A percentile compares a stretch with the other conserved stretches of the same genome.
Evolutionary conservation across 1,140 invertebrate genomes (phyloP).

Genomic region (Diorhabda sublineata): DNA sequence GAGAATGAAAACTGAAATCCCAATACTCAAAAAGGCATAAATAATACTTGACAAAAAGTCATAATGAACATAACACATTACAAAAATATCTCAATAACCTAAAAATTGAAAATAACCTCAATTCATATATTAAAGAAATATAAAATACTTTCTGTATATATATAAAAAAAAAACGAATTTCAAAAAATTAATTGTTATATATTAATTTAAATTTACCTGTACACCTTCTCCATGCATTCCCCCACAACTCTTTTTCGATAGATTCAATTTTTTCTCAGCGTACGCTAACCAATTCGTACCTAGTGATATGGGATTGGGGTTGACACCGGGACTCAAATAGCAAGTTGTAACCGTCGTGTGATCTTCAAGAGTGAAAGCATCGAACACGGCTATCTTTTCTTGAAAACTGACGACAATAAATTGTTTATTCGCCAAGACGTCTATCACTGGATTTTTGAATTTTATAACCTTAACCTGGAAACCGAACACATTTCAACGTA

Average conservation of each 20-base stretch:
- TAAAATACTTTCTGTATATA: too few species aligned
- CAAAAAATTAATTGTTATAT: neutral
- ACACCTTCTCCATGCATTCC: slow-evolving; percentile 66
- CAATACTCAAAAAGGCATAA: too few species aligned
- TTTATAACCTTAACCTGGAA: slow-evolving; percentile 76
- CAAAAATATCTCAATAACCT: too few species aligned
- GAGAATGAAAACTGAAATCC: too few species aligned
- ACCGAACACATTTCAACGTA: neutral
- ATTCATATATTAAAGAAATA: too few species aligned
- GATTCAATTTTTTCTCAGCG: slow-evolving; percentile 80
- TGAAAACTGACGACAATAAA: slow-evolving; percentile 82
- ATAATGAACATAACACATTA: too few species aligned
- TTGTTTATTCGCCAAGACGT: slow-evolving; percentile 78
- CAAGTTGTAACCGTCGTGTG: slow-evolving; percentile 83
- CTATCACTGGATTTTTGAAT: slow-evolving; percentile 86
- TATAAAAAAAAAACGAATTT: neutral
- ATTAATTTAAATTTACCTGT: slow-evolving; percentile 34
- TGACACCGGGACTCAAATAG: slow-evolving; percentile 78
- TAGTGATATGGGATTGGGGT: slow-evolving; percentile 85
- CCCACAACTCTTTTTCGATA: slow-evolving; percentile 79
- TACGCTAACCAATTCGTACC: slow-evolving; percentile 77
- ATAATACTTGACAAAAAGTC: too few species aligned
- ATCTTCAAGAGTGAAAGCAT: slow-evolving; percentile 83
- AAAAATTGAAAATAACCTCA: too few species aligned
- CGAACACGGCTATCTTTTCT: slow-evolving; percentile 88